phyloP scores from a whole-genome alignment of 2,888 invertebrate genomes.

The Epirrhoe tristata region DNA sequence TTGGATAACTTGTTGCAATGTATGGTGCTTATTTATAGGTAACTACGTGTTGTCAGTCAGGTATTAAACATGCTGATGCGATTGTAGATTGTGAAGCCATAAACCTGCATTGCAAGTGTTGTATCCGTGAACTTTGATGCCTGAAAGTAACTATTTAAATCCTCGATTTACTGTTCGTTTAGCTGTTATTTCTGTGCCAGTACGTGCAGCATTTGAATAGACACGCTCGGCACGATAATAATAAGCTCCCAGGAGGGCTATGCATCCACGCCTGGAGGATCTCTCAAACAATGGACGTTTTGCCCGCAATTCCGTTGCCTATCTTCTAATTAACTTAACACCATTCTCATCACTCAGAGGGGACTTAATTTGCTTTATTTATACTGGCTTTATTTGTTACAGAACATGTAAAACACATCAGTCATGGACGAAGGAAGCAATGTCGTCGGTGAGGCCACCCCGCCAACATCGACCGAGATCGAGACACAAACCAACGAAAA shows the following conservation, averaged over 20 bases:
- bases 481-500: slow-evolving; percentile 56
- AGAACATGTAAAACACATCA: slow-evolving; percentile 76
- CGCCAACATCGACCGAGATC: slow-evolving; percentile 53
- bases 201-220: slow-evolving; percentile 49
- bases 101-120: slow-evolving; percentile 49
- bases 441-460: slow-evolving; percentile 54
- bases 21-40: slow-evolving; percentile 35
- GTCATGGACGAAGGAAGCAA: slow-evolving; percentile 73
- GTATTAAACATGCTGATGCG: slow-evolving; percentile 52
- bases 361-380: slow-evolving; percentile 38
- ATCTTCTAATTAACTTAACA: slow-evolving; percentile 59
- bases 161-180: slow-evolving; percentile 22
- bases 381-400: slow-evolving; percentile 64
- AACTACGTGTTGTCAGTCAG: slow-evolving; percentile 43
- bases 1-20: slow-evolving; percentile 45
- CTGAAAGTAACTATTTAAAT: slow-evolving; percentile 41
- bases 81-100: slow-evolving; percentile 58
- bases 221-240: slow-evolving; percentile 62
- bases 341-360: slow-evolving; percentile 32
- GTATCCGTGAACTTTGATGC: slow-evolving; percentile 53
- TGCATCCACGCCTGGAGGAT: slow-evolving; percentile 52
- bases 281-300: slow-evolving; percentile 61
- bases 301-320: slow-evolving; percentile 59
- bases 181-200: slow-evolving; percentile 26
- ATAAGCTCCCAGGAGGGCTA: slow-evolving; percentile 62